Percentiles rank a stretch among this genome's conserved stretches.
Evolutionary conservation across 2,113 vertebrate genomes (phyloP).

Genomic region (Leuciscus idus): DNA sequence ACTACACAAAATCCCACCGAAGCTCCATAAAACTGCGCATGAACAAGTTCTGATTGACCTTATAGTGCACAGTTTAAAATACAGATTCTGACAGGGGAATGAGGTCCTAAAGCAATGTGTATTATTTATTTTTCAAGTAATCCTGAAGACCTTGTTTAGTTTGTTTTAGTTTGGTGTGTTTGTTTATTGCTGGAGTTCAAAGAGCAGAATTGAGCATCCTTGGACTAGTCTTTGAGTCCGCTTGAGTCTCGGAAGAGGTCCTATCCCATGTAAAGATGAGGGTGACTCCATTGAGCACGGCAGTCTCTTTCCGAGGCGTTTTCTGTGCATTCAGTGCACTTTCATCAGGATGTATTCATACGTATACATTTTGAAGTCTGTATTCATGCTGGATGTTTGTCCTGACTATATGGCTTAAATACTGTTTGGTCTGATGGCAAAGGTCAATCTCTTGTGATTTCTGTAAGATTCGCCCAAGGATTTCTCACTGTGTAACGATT

Average conservation of each 20-base stretch:
- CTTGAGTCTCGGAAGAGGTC: neutral
- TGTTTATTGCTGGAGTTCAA: neutral
- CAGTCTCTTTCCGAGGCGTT: neutral
- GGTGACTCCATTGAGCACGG: neutral
- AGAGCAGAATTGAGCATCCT: neutral
- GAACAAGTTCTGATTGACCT: neutral
- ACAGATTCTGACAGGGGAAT: neutral
- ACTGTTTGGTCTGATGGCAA: constrained; percentile 28
- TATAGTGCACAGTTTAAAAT: neutral
- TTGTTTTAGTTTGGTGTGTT: neutral
- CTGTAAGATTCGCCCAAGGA: constrained; percentile 38
- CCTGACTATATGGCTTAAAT: neutral
- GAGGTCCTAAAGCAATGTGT: neutral
- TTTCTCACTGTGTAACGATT: constrained; percentile 19
- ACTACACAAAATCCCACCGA: neutral
- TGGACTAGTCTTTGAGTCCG: neutral
- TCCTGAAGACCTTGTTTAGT: neutral
- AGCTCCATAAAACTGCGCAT: neutral
- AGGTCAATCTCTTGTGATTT: constrained; percentile 28
- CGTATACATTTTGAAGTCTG: neutral
- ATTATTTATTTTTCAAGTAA: neutral
- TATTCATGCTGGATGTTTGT: neutral
- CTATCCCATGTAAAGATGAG: constrained; percentile 2
- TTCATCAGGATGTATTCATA: neutral
- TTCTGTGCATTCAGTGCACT: neutral